Base-by-base conservation (phyloP, 2,113 vertebrate species). In the Mustela nigripes region DNA sequence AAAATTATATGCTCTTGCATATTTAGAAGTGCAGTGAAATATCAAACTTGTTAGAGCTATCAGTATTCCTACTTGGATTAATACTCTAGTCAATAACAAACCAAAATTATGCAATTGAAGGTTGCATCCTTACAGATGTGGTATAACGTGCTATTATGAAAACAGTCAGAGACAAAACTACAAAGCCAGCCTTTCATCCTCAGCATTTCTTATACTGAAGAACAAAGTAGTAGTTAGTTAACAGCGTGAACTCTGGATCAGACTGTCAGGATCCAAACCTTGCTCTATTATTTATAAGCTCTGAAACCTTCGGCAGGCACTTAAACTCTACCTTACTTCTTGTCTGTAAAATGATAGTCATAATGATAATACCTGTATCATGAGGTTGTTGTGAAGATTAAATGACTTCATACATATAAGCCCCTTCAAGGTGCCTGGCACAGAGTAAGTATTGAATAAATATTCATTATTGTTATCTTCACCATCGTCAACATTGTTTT, bases 1-100 rank as follows among this genome's bases (percentile, higher is more conserved):
- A 71, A 83, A 67, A 56, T 12, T 78, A 33, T 71, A 26, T 63
- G 50, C 2, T 74, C 7, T 89, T 60, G 62, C 14, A 21, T 97
- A 73, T 60, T 90, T 79, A 53, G 91, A 97, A 92, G 26, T 58
- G 42, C 48, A 76, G 8, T 58, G 36, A 85, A 92, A 28, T 92
- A 71, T 76, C 81, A 95, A 16, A 39, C n/a, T 73, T 86, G n/a
- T 21, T 81, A 91, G 7, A 71, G 36, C 4, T 78, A 4, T 79
- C 58, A 15, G 8, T 67, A 63, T 97, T 89, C 60, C 39, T 87
- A 4, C 42, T 78, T 95, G 62, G 58, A 45, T 33, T 87, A n/a
- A 78, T 92, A 87, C 15, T 91, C 56, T 71, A 22, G 56, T 96
- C 7, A 60, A 1, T 80, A 81, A 76, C 36, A 88, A 79, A 82